These are phyloP conservation scores for Periophthalmus modestus DNA, from an alignment of 2,113 vertebrate genomes.

Conservation along the genomic window DNA sequence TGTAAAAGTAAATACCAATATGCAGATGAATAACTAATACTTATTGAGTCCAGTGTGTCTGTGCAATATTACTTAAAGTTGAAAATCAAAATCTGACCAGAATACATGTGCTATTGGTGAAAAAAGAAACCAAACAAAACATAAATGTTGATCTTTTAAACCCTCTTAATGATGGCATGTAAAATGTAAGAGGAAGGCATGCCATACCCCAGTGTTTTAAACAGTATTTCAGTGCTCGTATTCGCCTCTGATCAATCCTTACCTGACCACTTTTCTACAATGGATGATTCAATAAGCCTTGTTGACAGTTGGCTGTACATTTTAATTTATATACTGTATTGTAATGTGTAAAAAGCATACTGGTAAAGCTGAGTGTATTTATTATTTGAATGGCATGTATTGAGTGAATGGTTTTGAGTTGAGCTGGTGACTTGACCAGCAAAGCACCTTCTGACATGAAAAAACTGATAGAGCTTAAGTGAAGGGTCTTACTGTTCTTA, in stretches of 20 bases:
- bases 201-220: conserved; percentile 51
- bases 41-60: no score
- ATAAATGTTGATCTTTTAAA: not conserved
- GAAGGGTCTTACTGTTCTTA: conserved; percentile 27
- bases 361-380: conserved; percentile 69
- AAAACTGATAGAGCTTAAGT: conserved; percentile 23
- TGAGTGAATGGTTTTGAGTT: conserved; percentile 52
- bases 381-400: conserved; percentile 65
- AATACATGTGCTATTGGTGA: not conserved
- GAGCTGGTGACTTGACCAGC: conserved; percentile 26
- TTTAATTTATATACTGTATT: conserved; percentile 70
- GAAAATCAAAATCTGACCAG: not conserved
- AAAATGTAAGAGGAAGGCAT: conserved; percentile 51
- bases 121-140: not conserved
- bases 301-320: conserved; percentile 56
- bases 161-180: conserved; percentile 11
- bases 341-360: conserved; percentile 45
- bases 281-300: conserved; percentile 54
- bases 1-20: no score
- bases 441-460: conserved; percentile 57
- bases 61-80: no score
- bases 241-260: conserved; percentile 33
- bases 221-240: conserved; percentile 25
- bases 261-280: conserved; percentile 47
- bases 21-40: no score